Evolutionary conservation across 2,888 invertebrate genomes (phyloP), one percentile per base, ranked within the genome.

Genomic region (Molorchus minor): DNA sequence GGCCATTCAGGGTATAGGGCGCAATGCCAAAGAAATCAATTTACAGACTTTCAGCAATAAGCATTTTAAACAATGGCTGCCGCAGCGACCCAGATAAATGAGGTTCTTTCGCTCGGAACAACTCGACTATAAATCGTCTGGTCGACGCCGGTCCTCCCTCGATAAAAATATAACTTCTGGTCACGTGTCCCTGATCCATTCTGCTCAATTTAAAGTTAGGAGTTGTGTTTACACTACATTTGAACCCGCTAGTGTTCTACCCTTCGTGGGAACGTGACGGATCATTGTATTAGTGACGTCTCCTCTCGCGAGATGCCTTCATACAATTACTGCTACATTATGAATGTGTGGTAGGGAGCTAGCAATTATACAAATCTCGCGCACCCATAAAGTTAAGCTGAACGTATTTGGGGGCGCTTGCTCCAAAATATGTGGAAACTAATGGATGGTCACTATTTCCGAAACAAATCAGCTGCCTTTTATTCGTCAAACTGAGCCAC

Each of bases 101-200:
- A 43, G n/a, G 25, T 10, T n/a, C 10, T 10, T 10, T 40, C 30
- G 35, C 20, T 46, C 36, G 47, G 30, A 36, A 20, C 35, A 29
- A 41, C 36, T 13, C 25, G 17, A 16, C 40, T 16, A 41, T 7
- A 17, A 52, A 17, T 17, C 25, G 20, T 8, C 45, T 58, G 61
- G 58, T 61, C 71, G 55, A 53, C 49, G 62, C 56, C 56, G 29
- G 67, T 71, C 69, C 65, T 66, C 71, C 72, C 71, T 61, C 72
- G 74, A 75, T 75, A 75, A 77, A 78, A 78, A 78, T 78, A 78
- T 77, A 79, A 78, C 77, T 77, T 77, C 77, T 78, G 74, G 77
- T 77, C 77, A 77, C 77, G 77, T 77, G 77, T 75, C 74, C 71
- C 71, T 72, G 76, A 78, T 79, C 75, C 72, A 77, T 77, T 78